Evolutionary conservation across 2,888 invertebrate genomes (phyloP), one percentile per base, ranked within the genome.

Genomic region (Netelia melanura): DNA sequence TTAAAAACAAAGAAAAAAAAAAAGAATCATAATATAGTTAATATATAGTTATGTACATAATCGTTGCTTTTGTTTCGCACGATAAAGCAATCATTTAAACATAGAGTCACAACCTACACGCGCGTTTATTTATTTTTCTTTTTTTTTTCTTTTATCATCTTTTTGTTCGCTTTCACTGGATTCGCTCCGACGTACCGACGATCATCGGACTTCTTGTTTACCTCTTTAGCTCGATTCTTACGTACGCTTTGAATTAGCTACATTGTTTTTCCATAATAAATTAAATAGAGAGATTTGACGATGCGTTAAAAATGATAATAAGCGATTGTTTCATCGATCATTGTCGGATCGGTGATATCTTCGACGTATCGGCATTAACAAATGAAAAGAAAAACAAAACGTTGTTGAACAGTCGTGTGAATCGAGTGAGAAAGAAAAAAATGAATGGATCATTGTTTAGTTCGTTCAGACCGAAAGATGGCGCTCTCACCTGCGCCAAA

Each of bases 41-140:
- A 81, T 75, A 70, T 86, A 86, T 81, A 87, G 85, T 72, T 86
- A 80, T 65, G 54, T 91, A 90, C 90, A 90, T 88, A 91, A 90
- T 89, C 87, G 86, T 90, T 90, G 88, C 86, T 90, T 90, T 70
- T 87, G 85, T 88, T 86, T 88, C 84, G 87, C 89, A 88, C 89
- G 65, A 68, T 86, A 91, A 90, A 89, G 85, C 90, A 86, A 90
- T 77, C 65, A 86, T 87, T 89, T 89, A 87, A 90, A 91, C 81
- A 90, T 89, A 90, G 91, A 92, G 87, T 93, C 92, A 92, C 92
- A 93, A 93, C 93, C 93, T 92, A 92, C 90, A 91, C 90, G 89
- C 89, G 89, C 87, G 88, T 90, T 81, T 89, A 72, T 56, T 52
- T 62, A 72, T 56, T 52, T 62, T 70, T 62, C 11, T 62, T 85